A percentile compares a stretch with the other conserved stretches of the same genome.
Conservation (phyloP, 2,113 vertebrate species). For the Tringa solitaria region DNA sequence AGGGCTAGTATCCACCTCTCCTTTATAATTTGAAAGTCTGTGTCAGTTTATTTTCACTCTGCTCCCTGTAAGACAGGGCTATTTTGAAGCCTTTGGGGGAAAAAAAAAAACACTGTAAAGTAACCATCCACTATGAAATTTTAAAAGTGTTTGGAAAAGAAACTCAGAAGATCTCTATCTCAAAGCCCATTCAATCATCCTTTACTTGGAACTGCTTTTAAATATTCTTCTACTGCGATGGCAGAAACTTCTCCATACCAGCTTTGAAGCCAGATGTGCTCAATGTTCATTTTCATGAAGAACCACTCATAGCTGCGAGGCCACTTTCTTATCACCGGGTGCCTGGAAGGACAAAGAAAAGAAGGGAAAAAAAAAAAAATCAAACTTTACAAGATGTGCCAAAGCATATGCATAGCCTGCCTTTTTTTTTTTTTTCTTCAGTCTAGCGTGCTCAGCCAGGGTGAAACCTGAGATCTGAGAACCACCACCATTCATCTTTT, state of each 20-base stretch:
- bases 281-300: slow-evolving; percentile 82
- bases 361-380: too few species aligned
- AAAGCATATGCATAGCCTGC: background rate
- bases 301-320: slow-evolving; percentile 78
- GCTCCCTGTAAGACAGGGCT: background rate
- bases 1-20: background rate
- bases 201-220: slow-evolving; percentile 73
- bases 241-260: slow-evolving; percentile 74
- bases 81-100: background rate
- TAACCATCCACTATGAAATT: background rate
- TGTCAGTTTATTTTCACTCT: background rate
- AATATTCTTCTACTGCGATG: slow-evolving; percentile 76
- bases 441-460: background rate
- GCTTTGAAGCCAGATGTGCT: slow-evolving; percentile 76
- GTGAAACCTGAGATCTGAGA: background rate
- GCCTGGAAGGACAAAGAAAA: slow-evolving; percentile 61
- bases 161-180: background rate
- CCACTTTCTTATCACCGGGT: slow-evolving; percentile 79
- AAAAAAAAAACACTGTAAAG: background rate
- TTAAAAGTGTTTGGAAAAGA: background rate
- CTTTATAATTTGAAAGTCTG: slow-evolving; percentile 33
- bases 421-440: background rate
- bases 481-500: background rate
- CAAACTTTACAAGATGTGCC: background rate
- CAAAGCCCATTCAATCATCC: slow-evolving; percentile 33